Percentiles rank a stretch among this genome's conserved stretches.
Conservation (phyloP, 2,888 invertebrate genomes). For the Cerastis rubricosa region DNA sequence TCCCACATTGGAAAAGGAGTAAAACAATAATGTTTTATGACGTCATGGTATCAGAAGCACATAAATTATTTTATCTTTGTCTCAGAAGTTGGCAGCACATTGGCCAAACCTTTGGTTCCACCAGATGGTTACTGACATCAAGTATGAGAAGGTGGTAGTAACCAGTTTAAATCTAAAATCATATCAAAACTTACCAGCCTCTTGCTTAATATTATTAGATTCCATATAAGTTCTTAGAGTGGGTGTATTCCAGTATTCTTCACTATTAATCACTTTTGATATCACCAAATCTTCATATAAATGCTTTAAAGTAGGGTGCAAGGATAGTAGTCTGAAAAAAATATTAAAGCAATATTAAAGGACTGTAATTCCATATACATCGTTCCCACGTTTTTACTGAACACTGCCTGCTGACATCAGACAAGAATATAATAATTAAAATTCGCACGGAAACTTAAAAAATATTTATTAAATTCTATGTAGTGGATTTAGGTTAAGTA, state of each 20-base stretch:
- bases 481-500: no score
- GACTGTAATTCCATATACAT: background rate
- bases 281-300: constrained; percentile 99
- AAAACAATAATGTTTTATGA: no score
- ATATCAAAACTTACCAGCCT: constrained; percentile 92
- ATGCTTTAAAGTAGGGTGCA: constrained; percentile 97
- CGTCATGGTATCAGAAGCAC: background rate
- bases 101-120: background rate
- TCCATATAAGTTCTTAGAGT: constrained; percentile 94
- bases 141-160: background rate
- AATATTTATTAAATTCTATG: no score
- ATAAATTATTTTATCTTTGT: background rate
- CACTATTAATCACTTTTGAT: constrained; percentile 98
- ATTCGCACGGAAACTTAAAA: no score
- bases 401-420: no score
- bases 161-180: background rate
- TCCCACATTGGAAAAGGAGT: no score
- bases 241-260: constrained; percentile 99
- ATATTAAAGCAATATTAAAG: constrained; percentile 3
- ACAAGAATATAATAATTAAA: no score
- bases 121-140: background rate
- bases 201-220: constrained; percentile 94
- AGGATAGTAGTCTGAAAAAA: constrained; percentile 93
- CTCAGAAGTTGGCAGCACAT: background rate
- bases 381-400: no score